A percentile compares a stretch with the other conserved stretches of the same genome.
Evolutionary conservation across 2,797 vertebrate genomes (phyloP).

Genomic region (Valencia hispanica): DNA sequence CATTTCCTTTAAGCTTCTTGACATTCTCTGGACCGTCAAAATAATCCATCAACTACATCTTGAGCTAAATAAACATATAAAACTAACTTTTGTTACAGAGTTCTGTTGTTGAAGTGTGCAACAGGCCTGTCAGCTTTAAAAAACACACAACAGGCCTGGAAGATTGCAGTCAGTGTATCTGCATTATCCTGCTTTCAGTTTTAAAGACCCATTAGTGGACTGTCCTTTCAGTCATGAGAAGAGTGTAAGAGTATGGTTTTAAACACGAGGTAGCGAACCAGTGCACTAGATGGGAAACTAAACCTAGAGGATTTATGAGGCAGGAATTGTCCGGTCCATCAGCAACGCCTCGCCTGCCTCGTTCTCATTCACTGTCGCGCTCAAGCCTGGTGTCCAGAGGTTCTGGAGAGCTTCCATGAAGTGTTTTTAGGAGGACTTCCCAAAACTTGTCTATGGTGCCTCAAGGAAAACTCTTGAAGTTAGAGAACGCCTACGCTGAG

Average conservation of each 20-base stretch:
- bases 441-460: too few relatives aligned
- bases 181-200: neutral
- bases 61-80: too few relatives aligned
- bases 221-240: neutral
- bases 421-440: neutral
- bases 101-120: too few relatives aligned
- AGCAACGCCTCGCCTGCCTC: neutral
- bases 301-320: neutral
- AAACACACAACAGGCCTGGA: neutral
- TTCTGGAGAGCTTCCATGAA: neutral
- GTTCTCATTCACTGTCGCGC: neutral
- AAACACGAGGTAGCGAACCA: neutral
- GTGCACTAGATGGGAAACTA: neutral
- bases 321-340: neutral
- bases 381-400: neutral
- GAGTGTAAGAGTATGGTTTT: neutral
- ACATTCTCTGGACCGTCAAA: too few relatives aligned
- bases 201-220: neutral
- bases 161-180: neutral
- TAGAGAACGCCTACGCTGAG: constrained; percentile 28
- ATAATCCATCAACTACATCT: too few relatives aligned
- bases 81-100: too few relatives aligned
- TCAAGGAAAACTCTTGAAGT: constrained; percentile 13
- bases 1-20: too few relatives aligned
- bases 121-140: neutral